Percentiles rank a stretch among this genome's conserved stretches.
Evolutionary conservation across 1,140 invertebrate genomes (phyloP).

Genomic region (Dryas iulia): DNA sequence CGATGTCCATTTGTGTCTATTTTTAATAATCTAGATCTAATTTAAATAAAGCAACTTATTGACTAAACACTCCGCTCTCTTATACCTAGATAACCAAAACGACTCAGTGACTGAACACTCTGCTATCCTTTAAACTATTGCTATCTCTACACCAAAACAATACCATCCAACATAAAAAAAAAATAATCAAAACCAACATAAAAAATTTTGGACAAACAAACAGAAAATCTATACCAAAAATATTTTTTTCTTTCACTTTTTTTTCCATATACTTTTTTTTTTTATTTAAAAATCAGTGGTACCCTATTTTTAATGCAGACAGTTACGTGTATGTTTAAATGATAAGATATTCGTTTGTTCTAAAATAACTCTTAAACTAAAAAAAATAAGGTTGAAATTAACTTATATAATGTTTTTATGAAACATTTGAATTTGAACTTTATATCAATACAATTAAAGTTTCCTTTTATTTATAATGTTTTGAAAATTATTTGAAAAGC

Average conservation of each 20-base stretch:
- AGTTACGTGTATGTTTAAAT: conserved; percentile 15
- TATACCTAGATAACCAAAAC: too few species aligned
- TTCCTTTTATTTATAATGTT: conserved; percentile 15
- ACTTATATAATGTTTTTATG: not conserved
- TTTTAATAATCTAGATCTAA: too few species aligned
- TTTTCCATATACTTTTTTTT: conserved; percentile 21
- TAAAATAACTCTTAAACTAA: not conserved
- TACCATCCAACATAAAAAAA: too few species aligned
- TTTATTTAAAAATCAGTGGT: conserved; percentile 31
- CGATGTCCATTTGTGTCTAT: too few species aligned
- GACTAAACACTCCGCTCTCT: too few species aligned
- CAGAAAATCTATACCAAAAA: conserved; percentile 23
- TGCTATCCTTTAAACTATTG: too few species aligned
- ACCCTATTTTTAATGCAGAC: conserved; percentile 37
- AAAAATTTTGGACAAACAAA: conserved; percentile 21
- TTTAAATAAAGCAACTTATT: too few species aligned
- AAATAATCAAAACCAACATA: too few species aligned
- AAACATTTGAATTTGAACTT: conserved; percentile 17
- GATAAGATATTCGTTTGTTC: conserved; percentile 28
- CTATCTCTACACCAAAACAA: too few species aligned
- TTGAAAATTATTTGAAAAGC: conserved; percentile 45
- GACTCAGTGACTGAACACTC: too few species aligned
- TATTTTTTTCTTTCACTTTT: conserved; percentile 24
- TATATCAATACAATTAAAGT: conserved; percentile 10
- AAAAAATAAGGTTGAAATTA: not conserved